Evolutionary conservation across 2,113 vertebrate genomes (phyloP), one percentile per base, ranked within the genome.

Genomic region (Pampusana beccarii): DNA sequence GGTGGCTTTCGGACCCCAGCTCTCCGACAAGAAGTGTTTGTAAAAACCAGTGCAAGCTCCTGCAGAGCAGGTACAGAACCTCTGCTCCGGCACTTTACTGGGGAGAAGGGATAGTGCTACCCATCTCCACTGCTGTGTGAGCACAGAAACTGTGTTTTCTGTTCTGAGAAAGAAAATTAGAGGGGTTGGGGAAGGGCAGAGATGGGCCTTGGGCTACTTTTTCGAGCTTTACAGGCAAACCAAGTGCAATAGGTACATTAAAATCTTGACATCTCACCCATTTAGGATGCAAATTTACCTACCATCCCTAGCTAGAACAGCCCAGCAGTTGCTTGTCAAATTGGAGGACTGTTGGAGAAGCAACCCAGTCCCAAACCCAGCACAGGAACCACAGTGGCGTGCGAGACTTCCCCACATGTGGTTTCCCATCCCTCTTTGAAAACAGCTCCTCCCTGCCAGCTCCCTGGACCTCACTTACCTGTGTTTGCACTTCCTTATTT

Each of bases 1-100:
- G 96, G 86, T 73, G 79, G 6, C 78, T 90, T 62, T 60, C 86
- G 83, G 91, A 86, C 51, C 88, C 44, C 85, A n/a, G 65, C 72
- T 89, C 88, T 80, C n/a, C 69, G 29, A 61, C 3, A 21, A 72
- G 75, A 31, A 77, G 36, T 1, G 26, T 38, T n/a, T 60, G 77
- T 58, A 73, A 36, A 67, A 38, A 50, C 15, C 25, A n/a, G 66
- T 5, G 50, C 77, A 53, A n/a, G 29, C 56, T 48, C 17, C n/a
- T 38, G 67, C 58, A 36, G 24, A 29, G 51, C 0, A 28, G 54
- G 40, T 7, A 4, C 3, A 6, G 5, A n/a, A 28, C 44, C 70
- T 80, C 42, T 29, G n/a, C 70, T 29, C 70, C 70, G 57, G 53
- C 34, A 3, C 51, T 42, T 36, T 28, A 24, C 51, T 65, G 29